Conservation (phyloP, 2,888 invertebrate species). For the Napeogenes sylphis region DNA sequence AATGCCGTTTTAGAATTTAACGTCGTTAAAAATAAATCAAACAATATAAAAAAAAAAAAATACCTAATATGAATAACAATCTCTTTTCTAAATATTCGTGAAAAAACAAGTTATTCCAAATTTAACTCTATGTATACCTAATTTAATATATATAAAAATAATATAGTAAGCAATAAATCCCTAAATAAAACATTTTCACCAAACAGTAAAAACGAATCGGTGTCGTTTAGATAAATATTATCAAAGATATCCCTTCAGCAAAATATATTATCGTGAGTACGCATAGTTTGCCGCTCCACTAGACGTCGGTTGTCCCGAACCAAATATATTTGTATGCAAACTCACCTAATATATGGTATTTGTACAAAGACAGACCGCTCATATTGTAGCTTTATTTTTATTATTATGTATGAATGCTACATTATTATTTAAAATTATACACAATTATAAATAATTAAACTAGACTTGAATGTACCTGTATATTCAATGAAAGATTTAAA, state of each 20-base stretch:
- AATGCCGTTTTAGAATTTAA: background rate
- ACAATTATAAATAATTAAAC: no score
- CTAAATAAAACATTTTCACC: constrained; percentile 20
- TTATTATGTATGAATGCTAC: no score
- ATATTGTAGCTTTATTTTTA: background rate
- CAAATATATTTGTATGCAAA: constrained; percentile 16
- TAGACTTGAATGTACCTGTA: no score
- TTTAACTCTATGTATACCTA: background rate
- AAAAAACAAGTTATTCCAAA: no score
- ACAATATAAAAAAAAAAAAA: no score
- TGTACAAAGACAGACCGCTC: constrained; percentile 1
- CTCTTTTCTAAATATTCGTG: no score
- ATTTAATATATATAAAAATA: background rate
- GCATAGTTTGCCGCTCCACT: constrained; percentile 42
- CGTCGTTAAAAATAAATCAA: no score
- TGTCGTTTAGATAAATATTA: constrained; percentile 41
- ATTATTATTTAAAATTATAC: no score
- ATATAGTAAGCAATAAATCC: constrained; percentile 23
- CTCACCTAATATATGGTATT: constrained; percentile 5
- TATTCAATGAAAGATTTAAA: no score
- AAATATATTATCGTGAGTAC: constrained; percentile 45
- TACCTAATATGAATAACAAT: no score
- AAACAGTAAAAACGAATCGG: constrained; percentile 29
- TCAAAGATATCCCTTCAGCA: constrained; percentile 43
- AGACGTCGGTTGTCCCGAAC: constrained; percentile 35